Conservation (phyloP, 2,797 vertebrate species). For the Xenops minutus region DNA sequence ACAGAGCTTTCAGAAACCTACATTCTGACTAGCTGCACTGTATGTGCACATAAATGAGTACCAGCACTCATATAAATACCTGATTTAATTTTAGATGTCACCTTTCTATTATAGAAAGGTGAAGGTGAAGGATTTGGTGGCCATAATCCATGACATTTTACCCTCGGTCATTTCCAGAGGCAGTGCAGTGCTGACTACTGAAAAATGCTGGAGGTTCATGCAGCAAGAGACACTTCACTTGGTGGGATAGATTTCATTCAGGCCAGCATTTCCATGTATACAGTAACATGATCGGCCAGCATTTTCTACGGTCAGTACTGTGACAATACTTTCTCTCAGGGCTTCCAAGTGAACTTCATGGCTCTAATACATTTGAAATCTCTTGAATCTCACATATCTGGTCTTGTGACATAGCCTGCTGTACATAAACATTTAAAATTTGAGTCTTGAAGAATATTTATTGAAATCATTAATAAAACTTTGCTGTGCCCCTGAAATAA, state of each 20-base stretch:
- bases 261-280: background rate
- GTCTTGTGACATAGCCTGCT: background rate
- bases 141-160: slow-evolving; percentile 40
- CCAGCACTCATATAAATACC: background rate
- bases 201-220: slow-evolving; percentile 2
- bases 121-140: background rate
- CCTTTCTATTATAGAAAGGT: slow-evolving; percentile 5
- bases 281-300: background rate
- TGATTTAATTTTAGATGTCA: slow-evolving; percentile 19
- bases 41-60: background rate
- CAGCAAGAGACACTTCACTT: slow-evolving; percentile 9
- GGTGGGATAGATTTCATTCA: slow-evolving; percentile 58
- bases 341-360: background rate
- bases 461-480: background rate
- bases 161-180: slow-evolving; percentile 16
- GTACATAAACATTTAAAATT: background rate
- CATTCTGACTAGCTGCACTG: background rate
- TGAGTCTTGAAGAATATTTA: background rate
- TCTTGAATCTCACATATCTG: background rate
- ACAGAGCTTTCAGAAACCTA: background rate
- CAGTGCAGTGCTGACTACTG: slow-evolving; percentile 12
- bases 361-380: background rate
- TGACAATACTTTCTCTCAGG: background rate
- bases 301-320: background rate
- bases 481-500: background rate